Conservation (phyloP, 2,888 invertebrate genomes). For the Aphodius sticticus region DNA sequence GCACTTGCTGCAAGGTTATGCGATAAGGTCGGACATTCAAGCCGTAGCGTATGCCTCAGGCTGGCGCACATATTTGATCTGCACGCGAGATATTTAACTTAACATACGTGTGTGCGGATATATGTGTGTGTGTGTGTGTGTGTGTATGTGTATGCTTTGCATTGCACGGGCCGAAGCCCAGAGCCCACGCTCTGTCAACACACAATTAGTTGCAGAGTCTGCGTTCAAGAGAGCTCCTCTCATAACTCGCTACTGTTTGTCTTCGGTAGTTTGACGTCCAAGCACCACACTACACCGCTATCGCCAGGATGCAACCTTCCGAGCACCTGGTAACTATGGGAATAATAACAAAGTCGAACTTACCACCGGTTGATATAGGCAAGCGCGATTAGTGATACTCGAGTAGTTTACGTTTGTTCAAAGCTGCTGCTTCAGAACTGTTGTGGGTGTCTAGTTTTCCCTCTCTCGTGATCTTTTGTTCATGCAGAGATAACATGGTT, state of each 20-base stretch:
- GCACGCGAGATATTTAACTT: conserved; percentile 21
- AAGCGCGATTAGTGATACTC: too few species aligned
- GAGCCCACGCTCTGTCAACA: conserved; percentile 23
- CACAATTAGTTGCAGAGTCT: conserved; percentile 21
- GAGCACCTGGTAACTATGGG: too few species aligned
- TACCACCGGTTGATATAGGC: neutral
- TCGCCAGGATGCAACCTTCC: neutral
- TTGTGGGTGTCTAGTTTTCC: too few species aligned
- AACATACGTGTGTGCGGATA: conserved; percentile 12
- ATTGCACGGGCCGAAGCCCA: neutral
- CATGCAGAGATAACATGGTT: too few species aligned
- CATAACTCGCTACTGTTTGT: conserved; percentile 11
- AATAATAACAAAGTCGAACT: neutral
- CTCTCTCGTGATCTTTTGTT: too few species aligned
- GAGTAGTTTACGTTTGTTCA: too few species aligned
- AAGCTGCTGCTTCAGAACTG: too few species aligned
- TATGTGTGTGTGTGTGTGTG: neutral
- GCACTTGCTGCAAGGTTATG: neutral
- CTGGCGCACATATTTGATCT: conserved; percentile 23
- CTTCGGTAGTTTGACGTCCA: conserved; percentile 6
- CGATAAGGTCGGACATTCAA: conserved; percentile 12
- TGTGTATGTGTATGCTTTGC: neutral
- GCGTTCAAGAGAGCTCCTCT: neutral
- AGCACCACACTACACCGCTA: neutral
- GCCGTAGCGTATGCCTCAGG: conserved; percentile 11